phyloP scores from a whole-genome alignment of 1,140 invertebrate species.

The Lordiphosa stackelbergi region DNA sequence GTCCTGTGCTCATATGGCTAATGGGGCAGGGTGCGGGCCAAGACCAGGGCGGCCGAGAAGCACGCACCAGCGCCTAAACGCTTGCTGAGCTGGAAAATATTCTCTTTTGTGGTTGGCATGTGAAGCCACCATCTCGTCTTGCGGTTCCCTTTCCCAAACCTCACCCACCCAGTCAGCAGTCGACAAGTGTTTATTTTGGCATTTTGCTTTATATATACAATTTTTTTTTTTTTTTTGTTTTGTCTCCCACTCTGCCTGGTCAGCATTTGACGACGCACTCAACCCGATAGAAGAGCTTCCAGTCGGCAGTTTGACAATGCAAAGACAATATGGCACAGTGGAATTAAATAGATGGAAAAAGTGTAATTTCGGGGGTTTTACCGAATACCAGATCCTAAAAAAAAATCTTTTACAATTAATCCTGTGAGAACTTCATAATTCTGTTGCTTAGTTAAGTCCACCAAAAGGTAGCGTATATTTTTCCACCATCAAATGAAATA shows the following conservation, averaged over 20 bases:
- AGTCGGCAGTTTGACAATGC: constrained; percentile 8
- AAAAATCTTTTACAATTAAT: too few relatives aligned
- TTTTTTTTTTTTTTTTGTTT: constrained; percentile 11
- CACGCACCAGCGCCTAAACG: constrained; percentile 51
- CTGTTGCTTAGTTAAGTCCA: too few relatives aligned
- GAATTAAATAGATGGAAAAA: too few relatives aligned
- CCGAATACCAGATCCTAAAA: too few relatives aligned
- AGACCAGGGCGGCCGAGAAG: constrained; percentile 9
- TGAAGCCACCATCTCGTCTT: constrained; percentile 3
- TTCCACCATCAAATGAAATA: too few relatives aligned
- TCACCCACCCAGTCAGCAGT: constrained; percentile 8
- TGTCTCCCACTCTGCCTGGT: constrained; percentile 32
- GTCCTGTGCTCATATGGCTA: constrained; percentile 23
- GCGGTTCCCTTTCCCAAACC: constrained; percentile 1
- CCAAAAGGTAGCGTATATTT: too few relatives aligned
- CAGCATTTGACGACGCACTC: constrained; percentile 55
- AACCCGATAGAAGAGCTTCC: constrained; percentile 46
- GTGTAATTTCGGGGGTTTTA: too few relatives aligned
- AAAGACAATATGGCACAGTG: too few relatives aligned
- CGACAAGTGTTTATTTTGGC: constrained; percentile 73
- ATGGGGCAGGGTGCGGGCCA: constrained; percentile 13
- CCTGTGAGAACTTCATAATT: too few relatives aligned
- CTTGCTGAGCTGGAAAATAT: constrained; percentile 70
- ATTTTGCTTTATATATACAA: constrained; percentile 48
- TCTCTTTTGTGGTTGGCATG: constrained; percentile 53